phyloP scores from a whole-genome alignment of 2,888 invertebrate genomes.

The Nudaria mundana region DNA sequence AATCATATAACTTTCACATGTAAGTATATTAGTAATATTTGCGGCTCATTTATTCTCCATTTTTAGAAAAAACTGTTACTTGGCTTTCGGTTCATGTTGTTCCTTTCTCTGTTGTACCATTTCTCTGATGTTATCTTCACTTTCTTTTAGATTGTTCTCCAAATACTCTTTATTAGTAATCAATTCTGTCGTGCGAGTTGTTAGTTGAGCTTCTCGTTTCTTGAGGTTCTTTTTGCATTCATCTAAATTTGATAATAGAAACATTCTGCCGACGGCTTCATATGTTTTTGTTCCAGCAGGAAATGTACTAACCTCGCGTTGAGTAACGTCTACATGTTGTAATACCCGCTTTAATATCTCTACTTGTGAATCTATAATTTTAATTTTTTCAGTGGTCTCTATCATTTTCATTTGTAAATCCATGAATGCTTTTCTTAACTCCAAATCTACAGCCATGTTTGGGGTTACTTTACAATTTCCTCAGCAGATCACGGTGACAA shows the following conservation, averaged over 20 bases:
- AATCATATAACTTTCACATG: neutral
- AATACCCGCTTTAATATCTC: constrained; percentile 84
- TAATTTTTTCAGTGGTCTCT: constrained; percentile 89
- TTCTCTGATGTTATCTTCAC: constrained; percentile 92
- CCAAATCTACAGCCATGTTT: constrained; percentile 78
- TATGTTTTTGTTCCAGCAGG: constrained; percentile 86
- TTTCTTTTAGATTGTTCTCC: constrained; percentile 90
- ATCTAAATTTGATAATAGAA: constrained; percentile 85
- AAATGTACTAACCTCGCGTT: constrained; percentile 82
- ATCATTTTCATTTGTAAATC: constrained; percentile 91
- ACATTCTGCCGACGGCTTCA: constrained; percentile 92
- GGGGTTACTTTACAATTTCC: neutral
- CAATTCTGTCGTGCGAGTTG: constrained; percentile 86
- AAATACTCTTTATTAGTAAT: constrained; percentile 90
- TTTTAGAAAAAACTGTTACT: constrained; percentile 20
- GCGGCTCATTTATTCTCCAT: neutral
- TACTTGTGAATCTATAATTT: constrained; percentile 89
- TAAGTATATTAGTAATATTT: constrained; percentile 4
- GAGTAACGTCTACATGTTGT: constrained; percentile 87
- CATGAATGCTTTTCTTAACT: constrained; percentile 87
- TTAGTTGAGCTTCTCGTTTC: constrained; percentile 76
- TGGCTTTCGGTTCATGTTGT: constrained; percentile 49
- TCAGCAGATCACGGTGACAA: neutral
- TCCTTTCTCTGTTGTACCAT: constrained; percentile 87
- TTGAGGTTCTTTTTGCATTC: constrained; percentile 84